Base-by-base conservation (phyloP, 2,797 vertebrate species). In the Valencia hispanica region DNA sequence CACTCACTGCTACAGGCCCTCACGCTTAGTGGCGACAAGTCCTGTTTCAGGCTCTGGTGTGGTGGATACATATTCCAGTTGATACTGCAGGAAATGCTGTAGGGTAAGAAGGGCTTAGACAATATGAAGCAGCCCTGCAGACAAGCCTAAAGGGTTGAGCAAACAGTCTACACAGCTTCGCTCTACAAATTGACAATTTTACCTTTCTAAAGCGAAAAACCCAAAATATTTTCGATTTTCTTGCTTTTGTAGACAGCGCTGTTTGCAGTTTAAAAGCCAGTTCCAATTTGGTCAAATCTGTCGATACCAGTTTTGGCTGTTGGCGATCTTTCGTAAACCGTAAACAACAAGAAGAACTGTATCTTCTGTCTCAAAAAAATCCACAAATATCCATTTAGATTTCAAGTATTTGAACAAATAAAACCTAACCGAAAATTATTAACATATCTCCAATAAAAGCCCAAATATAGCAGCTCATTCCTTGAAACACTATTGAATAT, bases 71-170 rank as follows among this genome's bases (percentile, higher is more conserved):
- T 11, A 39, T 34, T 20, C 34, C 22, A 39, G 17, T 73, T 55
- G 68, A 72, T 61, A 53, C 47, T n/a, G 59, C 70, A 77, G 41
- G 51, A 78, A 74, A 65, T 0, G 73, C 80, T 79, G 75, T 61
- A 80, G 82, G 75, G 68, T 51, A 51, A 3, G 30, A 12, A 45
- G 66, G 15, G 39, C 48, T 68, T 14, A 57, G 68, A 45, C 22
- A 43, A 27, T 51, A 18, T 14, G n/a, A 84, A 30, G 45, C 41
- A 61, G 47, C 68, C 68, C 48, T 4, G 45, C 41, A 47, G 75
- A 82, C 20, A 63, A 43, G 10, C 43, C 39, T 9, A 5, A n/a
- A 25, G 48, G 45, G 47, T 59, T 12, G 3, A 25, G 32, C 18
- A 36, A 27, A 0, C 14, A 69, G 30, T 18, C 41, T 27, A 27